A percentile compares a stretch with the other conserved stretches of the same genome.
These are phyloP conservation scores for Drosophila melanica DNA, from an alignment of 1,140 invertebrate genomes.

Conservation along the genomic window DNA sequence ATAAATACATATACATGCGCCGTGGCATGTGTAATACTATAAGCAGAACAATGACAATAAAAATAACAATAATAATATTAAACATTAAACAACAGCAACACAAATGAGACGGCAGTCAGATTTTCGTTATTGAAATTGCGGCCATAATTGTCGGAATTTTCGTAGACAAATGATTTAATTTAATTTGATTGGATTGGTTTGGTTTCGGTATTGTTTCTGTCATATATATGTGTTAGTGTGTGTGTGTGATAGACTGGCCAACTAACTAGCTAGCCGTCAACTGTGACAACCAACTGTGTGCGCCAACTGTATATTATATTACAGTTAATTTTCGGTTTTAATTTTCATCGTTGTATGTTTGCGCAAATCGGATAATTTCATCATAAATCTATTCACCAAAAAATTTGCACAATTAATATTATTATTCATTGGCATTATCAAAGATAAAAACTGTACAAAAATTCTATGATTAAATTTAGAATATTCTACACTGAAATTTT, in stretches of 20 bases:
- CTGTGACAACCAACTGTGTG: constrained; percentile 5
- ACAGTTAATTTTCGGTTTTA: constrained; percentile 1
- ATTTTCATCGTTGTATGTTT: neutral
- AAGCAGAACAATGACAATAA: constrained; percentile 50
- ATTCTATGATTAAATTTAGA: too few species aligned
- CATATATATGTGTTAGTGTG: neutral
- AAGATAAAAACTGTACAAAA: too few species aligned
- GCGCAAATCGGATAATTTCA: neutral
- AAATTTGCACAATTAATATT: too few species aligned
- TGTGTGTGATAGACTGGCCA: constrained; percentile 10
- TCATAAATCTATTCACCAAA: neutral
- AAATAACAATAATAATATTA: constrained; percentile 59
- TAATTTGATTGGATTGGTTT: constrained; percentile 24
- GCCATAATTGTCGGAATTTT: constrained; percentile 70
- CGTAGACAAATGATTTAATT: constrained; percentile 45
- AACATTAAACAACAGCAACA: constrained; percentile 38
- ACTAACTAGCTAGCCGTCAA: neutral
- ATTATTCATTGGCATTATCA: too few species aligned
- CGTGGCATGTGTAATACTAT: constrained; percentile 31
- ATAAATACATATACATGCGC: constrained; percentile 24
- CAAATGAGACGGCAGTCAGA: constrained; percentile 22
- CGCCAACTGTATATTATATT: neutral
- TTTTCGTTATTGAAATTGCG: constrained; percentile 72
- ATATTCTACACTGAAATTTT: too few species aligned
- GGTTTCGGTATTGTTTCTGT: neutral